Percentiles rank a stretch among this genome's conserved stretches.
phyloP scores from a whole-genome alignment of 1,140 invertebrate genomes.

The Scaptomyza graminum region DNA sequence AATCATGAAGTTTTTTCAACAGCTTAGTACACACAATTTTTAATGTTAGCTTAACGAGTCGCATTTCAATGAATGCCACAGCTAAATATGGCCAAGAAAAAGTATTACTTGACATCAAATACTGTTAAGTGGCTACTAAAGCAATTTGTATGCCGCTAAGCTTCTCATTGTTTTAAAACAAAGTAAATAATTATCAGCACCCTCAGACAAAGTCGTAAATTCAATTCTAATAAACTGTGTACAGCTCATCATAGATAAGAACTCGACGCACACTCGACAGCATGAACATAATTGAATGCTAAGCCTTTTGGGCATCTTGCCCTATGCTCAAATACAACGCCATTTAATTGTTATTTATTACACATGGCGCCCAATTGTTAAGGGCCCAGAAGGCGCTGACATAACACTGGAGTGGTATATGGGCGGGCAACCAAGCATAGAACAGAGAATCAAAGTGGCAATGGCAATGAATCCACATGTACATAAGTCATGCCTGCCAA shows the following conservation, averaged over 20 bases:
- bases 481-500: not conserved
- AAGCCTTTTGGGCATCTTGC: slow-evolving; percentile 49
- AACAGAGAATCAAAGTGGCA: slow-evolving; percentile 30
- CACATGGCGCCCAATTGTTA: slow-evolving; percentile 39
- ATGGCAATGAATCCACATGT: slow-evolving; percentile 14
- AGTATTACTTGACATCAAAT: slow-evolving; percentile 22
- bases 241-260: slow-evolving; percentile 30
- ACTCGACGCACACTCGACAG: not conserved
- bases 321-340: slow-evolving; percentile 38
- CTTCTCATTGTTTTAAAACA: slow-evolving; percentile 6
- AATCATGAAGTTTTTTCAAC: slow-evolving; percentile 45
- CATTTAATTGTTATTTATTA: slow-evolving; percentile 71
- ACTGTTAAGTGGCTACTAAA: slow-evolving; percentile 28
- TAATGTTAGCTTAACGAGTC: not conserved
- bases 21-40: slow-evolving; percentile 7
- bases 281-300: slow-evolving; percentile 17
- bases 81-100: slow-evolving; percentile 38
- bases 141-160: slow-evolving; percentile 12
- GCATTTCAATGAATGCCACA: slow-evolving; percentile 24
- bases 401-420: slow-evolving; percentile 12
- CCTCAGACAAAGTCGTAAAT: slow-evolving; percentile 42
- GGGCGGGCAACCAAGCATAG: slow-evolving; percentile 20
- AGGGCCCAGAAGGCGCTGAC: slow-evolving; percentile 36
- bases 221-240: slow-evolving; percentile 51
- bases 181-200: not conserved